These are phyloP conservation scores for Tigriopus californicus DNA, from an alignment of 2,888 invertebrate species.

Conservation along the genomic window DNA sequence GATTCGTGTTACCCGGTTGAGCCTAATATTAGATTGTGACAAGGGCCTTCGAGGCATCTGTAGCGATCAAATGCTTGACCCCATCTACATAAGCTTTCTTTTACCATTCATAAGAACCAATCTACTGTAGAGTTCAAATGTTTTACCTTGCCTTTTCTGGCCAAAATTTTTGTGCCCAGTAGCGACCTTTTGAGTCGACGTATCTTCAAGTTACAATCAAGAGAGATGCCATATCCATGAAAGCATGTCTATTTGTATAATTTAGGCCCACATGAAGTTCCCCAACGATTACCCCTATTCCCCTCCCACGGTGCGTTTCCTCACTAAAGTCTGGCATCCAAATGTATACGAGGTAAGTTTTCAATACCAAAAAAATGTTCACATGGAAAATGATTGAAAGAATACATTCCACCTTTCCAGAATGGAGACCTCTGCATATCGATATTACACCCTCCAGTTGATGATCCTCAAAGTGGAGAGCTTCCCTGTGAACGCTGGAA, in stretches of 20 bases:
- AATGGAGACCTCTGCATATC: slow-evolving; percentile 99
- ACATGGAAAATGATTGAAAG: neutral
- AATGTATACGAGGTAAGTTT: slow-evolving; percentile 92
- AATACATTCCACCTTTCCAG: slow-evolving; percentile 35
- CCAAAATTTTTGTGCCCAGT: no score
- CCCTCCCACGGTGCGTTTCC: slow-evolving; percentile 89
- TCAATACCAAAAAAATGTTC: neutral
- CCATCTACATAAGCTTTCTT: no score
- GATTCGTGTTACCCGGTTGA: no score
- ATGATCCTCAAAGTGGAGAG: slow-evolving; percentile 98
- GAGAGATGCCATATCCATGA: no score
- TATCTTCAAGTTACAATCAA: no score
- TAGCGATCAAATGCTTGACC: no score
- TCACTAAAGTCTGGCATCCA: slow-evolving; percentile 99
- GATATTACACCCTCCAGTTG: slow-evolving; percentile 94
- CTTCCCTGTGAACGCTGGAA: slow-evolving; percentile 99
- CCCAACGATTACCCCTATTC: slow-evolving; percentile 97
- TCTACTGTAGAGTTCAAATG: no score
- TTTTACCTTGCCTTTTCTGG: no score
- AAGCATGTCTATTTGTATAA: slow-evolving; percentile 20
- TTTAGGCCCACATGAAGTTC: slow-evolving; percentile 94
- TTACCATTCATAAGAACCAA: no score
- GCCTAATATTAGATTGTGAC: no score
- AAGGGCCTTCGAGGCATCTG: no score
- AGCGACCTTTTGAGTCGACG: no score